Evolutionary conservation across 2,797 vertebrate genomes (phyloP), one percentile per base, ranked within the genome.

Genomic region (Ctenosaura bakeri): DNA sequence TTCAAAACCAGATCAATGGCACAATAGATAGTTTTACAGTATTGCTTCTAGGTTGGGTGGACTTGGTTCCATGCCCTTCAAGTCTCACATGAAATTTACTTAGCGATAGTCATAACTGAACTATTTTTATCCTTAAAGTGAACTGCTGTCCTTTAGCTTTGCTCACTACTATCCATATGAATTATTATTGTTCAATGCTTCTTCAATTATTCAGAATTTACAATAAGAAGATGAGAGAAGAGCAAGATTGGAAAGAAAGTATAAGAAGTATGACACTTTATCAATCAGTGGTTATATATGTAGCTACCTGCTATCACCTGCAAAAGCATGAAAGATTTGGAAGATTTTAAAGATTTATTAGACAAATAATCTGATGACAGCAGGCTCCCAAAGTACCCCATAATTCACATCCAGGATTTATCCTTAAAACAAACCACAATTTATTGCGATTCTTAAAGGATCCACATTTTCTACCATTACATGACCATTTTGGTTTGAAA

Each of bases 1-100:
- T 94, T 91, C 94, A 92, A 89, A 91, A 83, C 56, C 83, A 91
- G 91, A 96, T 96, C 95, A 94, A 94, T 96, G 94, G 77, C 93
- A 93, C 94, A 93, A 95, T 94, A 90, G 90, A 82, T 22, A 89
- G 35, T 26, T 91, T 94, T 94, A 94, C 94, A 94, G 95, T 38
- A 93, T 94, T 93, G 92, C 87, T 86, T 69, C 13, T 79, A 80
- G 91, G 74, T 93, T 88, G 92, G 89, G 79, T 91, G 76, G 66
- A 81, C 92, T 93, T 88, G 83, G 18, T 84, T 93, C 90, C 90
- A 50, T 24, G 22, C 52, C 4, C 5, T 86, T 91, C 89, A 46
- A 88, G 90, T 32, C 93, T 92, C 79, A 92, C 24, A 6, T 46
- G 88, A 85, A 85, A 79, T 89, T 24, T 93, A 88, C 87, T 93